These are phyloP conservation scores for Carassius carassius DNA, from an alignment of 2,113 vertebrate species.

Conservation along the genomic window DNA sequence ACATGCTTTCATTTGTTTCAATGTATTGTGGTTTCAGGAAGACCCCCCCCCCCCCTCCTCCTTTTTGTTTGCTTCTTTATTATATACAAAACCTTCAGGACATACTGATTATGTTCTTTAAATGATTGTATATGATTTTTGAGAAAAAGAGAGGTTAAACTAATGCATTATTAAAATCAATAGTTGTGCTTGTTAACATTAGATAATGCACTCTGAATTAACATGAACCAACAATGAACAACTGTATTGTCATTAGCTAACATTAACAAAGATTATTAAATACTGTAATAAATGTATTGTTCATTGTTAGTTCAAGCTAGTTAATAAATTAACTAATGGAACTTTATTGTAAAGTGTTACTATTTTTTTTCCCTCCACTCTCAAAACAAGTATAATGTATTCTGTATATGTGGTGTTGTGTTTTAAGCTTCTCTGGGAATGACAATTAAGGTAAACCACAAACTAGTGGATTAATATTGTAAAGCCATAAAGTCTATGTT, in stretches of 20 bases:
- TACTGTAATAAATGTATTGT: too few species aligned
- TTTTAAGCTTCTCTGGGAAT: conserved; percentile 29
- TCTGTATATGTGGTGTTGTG: conserved; percentile 30
- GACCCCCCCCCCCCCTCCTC: too few species aligned
- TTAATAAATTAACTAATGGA: too few species aligned
- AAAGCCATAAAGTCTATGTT: conserved; percentile 43
- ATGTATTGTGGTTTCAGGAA: neutral
- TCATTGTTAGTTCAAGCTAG: too few species aligned
- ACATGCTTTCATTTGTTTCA: neutral
- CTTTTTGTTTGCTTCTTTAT: neutral
- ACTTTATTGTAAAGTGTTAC: too few species aligned
- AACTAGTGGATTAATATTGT: conserved; percentile 44
- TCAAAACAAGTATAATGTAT: neutral
- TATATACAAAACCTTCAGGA: neutral
- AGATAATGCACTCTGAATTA: too few species aligned
- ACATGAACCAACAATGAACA: too few species aligned
- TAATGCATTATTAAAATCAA: too few species aligned
- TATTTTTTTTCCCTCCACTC: too few species aligned
- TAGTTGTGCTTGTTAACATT: too few species aligned
- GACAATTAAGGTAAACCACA: conserved; percentile 44
- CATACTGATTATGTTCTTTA: neutral
- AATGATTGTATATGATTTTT: neutral
- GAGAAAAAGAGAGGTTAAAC: neutral
- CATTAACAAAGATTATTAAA: too few species aligned
- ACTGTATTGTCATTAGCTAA: too few species aligned